Evolutionary conservation across 2,888 invertebrate species (phyloP), one percentile per base, ranked within the genome.

Genomic region (Euzophera pinguis): DNA sequence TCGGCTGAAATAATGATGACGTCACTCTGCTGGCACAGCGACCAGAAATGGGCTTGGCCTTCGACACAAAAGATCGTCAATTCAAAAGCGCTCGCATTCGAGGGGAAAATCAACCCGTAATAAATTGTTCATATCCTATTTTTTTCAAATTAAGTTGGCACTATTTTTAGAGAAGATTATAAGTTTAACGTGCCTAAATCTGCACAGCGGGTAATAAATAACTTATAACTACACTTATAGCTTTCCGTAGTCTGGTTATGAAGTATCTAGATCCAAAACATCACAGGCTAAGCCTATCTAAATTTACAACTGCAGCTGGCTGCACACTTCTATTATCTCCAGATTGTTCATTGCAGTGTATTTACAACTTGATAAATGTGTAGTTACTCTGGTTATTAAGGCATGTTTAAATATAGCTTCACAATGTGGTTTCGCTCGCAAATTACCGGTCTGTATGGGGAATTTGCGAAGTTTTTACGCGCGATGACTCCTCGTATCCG

Each of bases 321-420:
- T 27, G 34, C 50, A 43, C 10, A 42, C 42, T 34, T 13, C 14
- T 39, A 39, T 37, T 49, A 38, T 47, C 35, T 8, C n/a, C 39
- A 27, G 27, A 43, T 27, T 38, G 38, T 27, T 6, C 39, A 39
- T 39, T 13, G 39, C 39, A 39, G 16, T 16, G 43, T 45, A 29
- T 34, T 50, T 42, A 50, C 50, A 42, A 34, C 42, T 50, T 50
- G 50, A 50, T 50, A 32, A 45, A 45, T 45, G 45, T 32, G 45
- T 29, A 45, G 14, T 45, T 45, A 16, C 45, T 45, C 29, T 8
- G 16, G 45, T 45, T 45, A 45, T 45, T 45, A 45, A 17, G 10
- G 32, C 14, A n/a, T 32, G 45, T 45, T 45, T 45, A 45, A 45
- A 45, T 45, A 45, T 45, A 45, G n/a, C 32, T 45, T 32, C 5